Evolutionary conservation across 2,888 invertebrate genomes (phyloP), one percentile per base, ranked within the genome.

Genomic region (Athetis lepigone): DNA sequence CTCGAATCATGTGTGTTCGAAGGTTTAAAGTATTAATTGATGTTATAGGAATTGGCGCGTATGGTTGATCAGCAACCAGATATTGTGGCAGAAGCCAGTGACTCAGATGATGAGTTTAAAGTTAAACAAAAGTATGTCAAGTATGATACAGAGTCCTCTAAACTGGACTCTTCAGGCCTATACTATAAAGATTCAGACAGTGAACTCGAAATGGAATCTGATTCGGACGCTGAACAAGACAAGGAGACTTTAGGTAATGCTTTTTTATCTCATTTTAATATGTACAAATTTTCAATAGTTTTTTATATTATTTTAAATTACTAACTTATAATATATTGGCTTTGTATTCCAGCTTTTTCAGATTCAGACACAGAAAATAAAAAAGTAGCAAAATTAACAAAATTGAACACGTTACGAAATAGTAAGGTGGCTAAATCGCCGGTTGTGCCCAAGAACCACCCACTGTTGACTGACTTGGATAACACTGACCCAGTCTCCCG

Each of bases 381-480:
- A 79, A 86, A 91, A 77, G 78, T 91, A 45, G 90, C 91, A 49
- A 90, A 93, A 83, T 71, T 94, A 79, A 94, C 92, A 39, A 90
- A 93, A 83, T 58, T 89, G 33, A 95, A 95, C 70, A 95, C 95
- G 8, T 46, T 92, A 51, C 86, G 80, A 63, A 95, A 95, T 76
- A 92, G 90, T 62, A 86, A 91, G 68, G 45, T 86, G 25, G 77
- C 73, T 46, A 91, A 85, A 77, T 79, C 79, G 18, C 75, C 77
- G 27, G 75, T 75, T 57, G 89, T 92, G 49, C 90, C 92, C 13
- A 94, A 94, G 72, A 86, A 92, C 59, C 96, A 97, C 93, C 98
- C 98, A 0, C 90, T 98, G 0, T 95, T 98, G 29, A 98, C 97
- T 8, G 98, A 98, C 82, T 93, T 98, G 43, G 98, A 98, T 86